These are phyloP conservation scores for Morbakka virulenta DNA, from an alignment of 30 jellyfish, hydroid and myxozoan species.

Conservation along the genomic window DNA sequence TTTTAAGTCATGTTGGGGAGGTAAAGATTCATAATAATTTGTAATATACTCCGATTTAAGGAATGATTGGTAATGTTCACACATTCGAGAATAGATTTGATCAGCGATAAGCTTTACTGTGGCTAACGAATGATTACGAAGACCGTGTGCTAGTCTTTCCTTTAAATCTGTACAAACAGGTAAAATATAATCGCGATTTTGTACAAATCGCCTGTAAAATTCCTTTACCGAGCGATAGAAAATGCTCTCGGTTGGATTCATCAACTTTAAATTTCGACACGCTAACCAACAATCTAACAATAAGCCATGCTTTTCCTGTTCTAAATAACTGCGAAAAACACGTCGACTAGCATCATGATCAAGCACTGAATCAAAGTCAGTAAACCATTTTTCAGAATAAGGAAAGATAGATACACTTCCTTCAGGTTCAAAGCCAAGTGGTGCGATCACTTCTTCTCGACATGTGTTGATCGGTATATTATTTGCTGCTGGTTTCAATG, in stretches of 20 bases:
- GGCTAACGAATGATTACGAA: neutral
- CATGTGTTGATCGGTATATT: neutral
- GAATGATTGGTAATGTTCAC: neutral
- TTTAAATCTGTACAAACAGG: neutral
- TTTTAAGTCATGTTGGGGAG: too few species aligned
- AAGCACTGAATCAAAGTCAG: slow-evolving; percentile 44
- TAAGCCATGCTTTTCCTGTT: slow-evolving; percentile 40
- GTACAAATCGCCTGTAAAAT: slow-evolving; percentile 73
- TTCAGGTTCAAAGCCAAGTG: slow-evolving; percentile 26
- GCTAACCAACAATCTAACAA: slow-evolving; percentile 73
- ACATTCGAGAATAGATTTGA: neutral
- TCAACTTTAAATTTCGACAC: slow-evolving; percentile 47
- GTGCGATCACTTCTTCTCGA: slow-evolving; percentile 9
- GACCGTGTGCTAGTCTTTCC: neutral
- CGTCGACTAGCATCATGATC: slow-evolving; percentile 57
- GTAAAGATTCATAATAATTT: neutral
- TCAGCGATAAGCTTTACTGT: neutral
- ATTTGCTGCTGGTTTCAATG: neutral
- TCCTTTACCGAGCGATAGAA: slow-evolving; percentile 75
- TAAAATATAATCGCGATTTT: slow-evolving; percentile 34
- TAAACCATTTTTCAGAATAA: slow-evolving; percentile 58
- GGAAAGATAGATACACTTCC: slow-evolving; percentile 1
- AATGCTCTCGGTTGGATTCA: slow-evolving; percentile 35
- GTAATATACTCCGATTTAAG: neutral
- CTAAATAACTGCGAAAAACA: slow-evolving; percentile 45